A percentile compares a stretch with the other conserved stretches of the same genome.
Evolutionary conservation across 2,113 vertebrate species (phyloP).

Genomic region (Gobio gobio): DNA sequence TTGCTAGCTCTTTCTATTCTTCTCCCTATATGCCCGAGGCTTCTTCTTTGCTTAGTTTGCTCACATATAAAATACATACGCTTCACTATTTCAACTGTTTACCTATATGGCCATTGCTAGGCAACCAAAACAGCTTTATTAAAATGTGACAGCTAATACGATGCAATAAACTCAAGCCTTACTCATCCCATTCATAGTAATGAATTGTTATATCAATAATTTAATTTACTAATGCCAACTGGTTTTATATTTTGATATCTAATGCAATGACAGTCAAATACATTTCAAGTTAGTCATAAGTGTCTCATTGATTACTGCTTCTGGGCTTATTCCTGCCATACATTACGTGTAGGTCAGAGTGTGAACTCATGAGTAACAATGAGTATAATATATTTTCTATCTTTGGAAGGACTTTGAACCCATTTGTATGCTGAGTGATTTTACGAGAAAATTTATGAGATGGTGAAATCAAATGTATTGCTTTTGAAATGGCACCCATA

Average conservation of each 20-base stretch:
- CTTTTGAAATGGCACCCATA: background rate
- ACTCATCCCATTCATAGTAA: background rate
- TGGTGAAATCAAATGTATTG: background rate
- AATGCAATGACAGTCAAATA: background rate
- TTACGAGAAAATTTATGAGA: background rate
- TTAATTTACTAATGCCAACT: background rate
- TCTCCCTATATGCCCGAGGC: background rate
- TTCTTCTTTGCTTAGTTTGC: background rate
- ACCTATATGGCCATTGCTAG: conserved; percentile 21
- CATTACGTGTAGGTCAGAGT: conserved; percentile 27
- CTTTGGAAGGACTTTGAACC: conserved; percentile 12
- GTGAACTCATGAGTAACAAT: conserved; percentile 5
- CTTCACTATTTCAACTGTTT: background rate
- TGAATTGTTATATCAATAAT: background rate
- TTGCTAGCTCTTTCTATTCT: background rate
- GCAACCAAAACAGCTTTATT: conserved; percentile 49
- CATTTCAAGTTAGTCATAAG: background rate
- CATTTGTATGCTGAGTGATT: background rate
- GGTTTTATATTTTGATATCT: background rate
- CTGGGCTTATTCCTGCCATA: background rate
- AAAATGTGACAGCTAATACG: background rate
- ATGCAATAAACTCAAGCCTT: conserved; percentile 38
- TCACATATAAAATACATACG: background rate
- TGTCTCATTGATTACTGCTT: background rate
- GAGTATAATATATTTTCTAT: background rate